Conservation (phyloP, 2,888 invertebrate species). For the Phyto melanocephala region DNA sequence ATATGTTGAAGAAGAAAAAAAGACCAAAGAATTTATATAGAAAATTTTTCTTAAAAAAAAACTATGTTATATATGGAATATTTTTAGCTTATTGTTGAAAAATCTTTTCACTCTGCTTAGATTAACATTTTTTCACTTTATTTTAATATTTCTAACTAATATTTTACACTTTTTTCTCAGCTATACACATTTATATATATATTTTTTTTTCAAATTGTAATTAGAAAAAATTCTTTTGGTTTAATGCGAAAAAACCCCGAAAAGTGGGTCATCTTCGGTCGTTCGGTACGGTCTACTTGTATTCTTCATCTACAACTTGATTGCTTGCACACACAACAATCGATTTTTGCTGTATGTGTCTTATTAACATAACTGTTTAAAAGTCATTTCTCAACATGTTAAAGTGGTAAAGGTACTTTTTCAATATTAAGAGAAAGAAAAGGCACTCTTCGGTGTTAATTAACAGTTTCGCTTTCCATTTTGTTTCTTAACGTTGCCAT, state of each 20-base stretch:
- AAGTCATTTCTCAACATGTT: conserved; percentile 28
- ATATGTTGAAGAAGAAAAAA: conserved; percentile 37
- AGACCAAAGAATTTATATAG: conserved; percentile 35
- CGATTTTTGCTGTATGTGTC: conserved; percentile 72
- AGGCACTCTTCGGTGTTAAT: conserved; percentile 38
- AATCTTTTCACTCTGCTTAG: background rate
- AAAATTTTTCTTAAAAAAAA: conserved; percentile 25
- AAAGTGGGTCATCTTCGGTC: conserved; percentile 77
- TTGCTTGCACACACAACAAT: conserved; percentile 68
- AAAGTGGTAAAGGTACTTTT: conserved; percentile 35
- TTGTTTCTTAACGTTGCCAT: conserved; percentile 26
- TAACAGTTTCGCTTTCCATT: conserved; percentile 51
- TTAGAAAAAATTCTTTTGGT: conserved; percentile 73
- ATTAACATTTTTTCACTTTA: conserved; percentile 21
- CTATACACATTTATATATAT: conserved; percentile 64
- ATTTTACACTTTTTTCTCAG: conserved; percentile 52
- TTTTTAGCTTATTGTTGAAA: conserved; percentile 5
- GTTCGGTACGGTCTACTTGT: conserved; percentile 72
- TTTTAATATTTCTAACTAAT: conserved; percentile 37
- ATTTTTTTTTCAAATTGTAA: conserved; percentile 66
- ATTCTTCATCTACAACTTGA: conserved; percentile 70
- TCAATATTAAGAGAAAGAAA: conserved; percentile 29
- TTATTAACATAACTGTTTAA: conserved; percentile 50
- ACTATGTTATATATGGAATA: conserved; percentile 10
- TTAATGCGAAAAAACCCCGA: conserved; percentile 76